Evolutionary conservation across 2,797 vertebrate species (phyloP).

Genomic region (Thunnus albacares): DNA sequence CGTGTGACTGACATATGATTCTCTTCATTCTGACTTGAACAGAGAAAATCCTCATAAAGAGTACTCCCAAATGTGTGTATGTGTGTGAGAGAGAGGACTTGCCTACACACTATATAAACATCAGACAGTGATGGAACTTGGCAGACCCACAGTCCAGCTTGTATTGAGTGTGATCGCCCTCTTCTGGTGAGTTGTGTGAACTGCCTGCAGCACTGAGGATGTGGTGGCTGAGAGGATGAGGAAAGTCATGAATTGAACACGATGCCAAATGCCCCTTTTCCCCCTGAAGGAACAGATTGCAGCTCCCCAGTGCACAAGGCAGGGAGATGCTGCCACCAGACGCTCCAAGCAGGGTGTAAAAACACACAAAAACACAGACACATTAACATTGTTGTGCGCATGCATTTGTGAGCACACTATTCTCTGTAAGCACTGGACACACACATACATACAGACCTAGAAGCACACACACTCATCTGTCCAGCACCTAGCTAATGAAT

Average conservation of each 20-base stretch:
- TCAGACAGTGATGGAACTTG: slow-evolving; percentile 13
- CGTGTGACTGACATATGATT: slow-evolving; percentile 6
- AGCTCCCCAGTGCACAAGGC: slow-evolving; percentile 73
- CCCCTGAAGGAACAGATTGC: slow-evolving; percentile 81
- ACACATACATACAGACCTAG: neutral
- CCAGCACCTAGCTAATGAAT: neutral
- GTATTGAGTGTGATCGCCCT: slow-evolving; percentile 69
- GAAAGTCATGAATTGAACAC: slow-evolving; percentile 70
- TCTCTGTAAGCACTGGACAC: neutral
- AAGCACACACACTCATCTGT: neutral
- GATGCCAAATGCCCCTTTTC: slow-evolving; percentile 74
- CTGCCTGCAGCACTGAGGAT: slow-evolving; percentile 38
- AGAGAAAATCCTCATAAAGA: neutral
- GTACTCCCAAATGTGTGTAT: neutral
- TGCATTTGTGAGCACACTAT: slow-evolving; percentile 4
- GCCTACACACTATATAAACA: slow-evolving; percentile 26
- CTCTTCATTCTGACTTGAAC: neutral
- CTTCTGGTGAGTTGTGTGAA: slow-evolving; percentile 62
- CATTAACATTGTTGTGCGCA: slow-evolving; percentile 29
- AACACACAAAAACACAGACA: slow-evolving; percentile 55
- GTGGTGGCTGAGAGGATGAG: slow-evolving; percentile 41
- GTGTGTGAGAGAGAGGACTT: neutral
- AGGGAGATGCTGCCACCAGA: slow-evolving; percentile 75
- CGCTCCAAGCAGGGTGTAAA: slow-evolving; percentile 70
- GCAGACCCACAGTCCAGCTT: slow-evolving; percentile 13